Base-by-base conservation (phyloP, 2,888 invertebrate species). In the Creontiades dilutus region DNA sequence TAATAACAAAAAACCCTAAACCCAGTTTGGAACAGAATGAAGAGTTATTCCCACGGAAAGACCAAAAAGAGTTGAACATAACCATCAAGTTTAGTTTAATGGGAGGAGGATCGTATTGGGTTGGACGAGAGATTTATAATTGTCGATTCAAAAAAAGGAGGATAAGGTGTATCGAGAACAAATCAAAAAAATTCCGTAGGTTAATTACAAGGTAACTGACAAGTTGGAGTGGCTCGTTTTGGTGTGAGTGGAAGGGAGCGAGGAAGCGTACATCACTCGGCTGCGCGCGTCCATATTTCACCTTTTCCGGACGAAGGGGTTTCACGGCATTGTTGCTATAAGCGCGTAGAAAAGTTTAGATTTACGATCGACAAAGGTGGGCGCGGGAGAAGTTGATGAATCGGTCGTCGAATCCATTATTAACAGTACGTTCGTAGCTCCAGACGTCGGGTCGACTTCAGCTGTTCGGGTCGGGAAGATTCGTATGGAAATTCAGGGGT, bases 151-250 rank as follows among this genome's bases (percentile, higher is more conserved):
- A 11, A 52, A 57, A 57, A 57, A 57, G 7, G 57, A n/a, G 57
- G 57, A n/a, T 57, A n/a, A 57, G 19, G 57, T n/a, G n/a, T 7
- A 57, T 57, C 46, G 37, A 47, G 80, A 81, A 81, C 80, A 81
- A 81, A 81, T 81, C 80, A 81, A 46, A 81, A 47, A 37, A 57
- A 28, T 16, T 37, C 37, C 76, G 76, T 81, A 46, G 80, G 80
- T 81, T 81, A 81, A 81, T 81, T 81, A 81, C 80, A 81, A 81
- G 80, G 80, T 46, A 81, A 7, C 16, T 13, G 80, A 81, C 57
- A 57, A 57, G 57, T 57, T 57, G 57, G 57, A 57, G 57, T 57
- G 57, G n/a, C 16, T 16, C 57, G 57, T 7, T 57, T n/a, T 16
- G 14, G 57, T 11, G 52, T 7, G 57, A 57, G 57, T 37, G 57